Evolutionary conservation across 92 coral and sea anemone species (phyloP).

Genomic region (Parazoanthus darwini): DNA sequence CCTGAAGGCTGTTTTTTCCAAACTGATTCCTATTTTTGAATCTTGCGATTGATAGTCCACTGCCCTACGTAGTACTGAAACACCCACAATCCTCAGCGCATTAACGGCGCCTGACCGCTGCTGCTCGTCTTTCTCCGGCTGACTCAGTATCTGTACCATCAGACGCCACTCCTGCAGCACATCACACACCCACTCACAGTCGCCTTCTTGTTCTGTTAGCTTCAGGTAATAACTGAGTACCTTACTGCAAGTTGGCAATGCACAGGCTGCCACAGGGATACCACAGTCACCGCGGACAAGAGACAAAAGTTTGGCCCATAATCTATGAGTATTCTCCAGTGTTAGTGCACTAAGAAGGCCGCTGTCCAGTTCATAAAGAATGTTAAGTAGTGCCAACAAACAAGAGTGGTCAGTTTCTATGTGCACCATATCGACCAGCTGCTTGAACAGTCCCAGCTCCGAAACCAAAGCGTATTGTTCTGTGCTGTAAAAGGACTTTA

Average conservation of each 20-base stretch:
- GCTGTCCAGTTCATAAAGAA: conserved; percentile 43
- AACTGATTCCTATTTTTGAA: not conserved
- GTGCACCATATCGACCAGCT: conserved; percentile 46
- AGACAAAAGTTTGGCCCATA: conserved; percentile 52
- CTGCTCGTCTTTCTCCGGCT: conserved; percentile 62
- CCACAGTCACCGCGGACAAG: conserved; percentile 51
- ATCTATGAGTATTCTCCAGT: conserved; percentile 3
- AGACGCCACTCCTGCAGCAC: conserved; percentile 58
- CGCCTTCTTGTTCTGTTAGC: not conserved
- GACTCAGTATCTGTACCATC: conserved; percentile 37
- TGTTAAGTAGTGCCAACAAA: conserved; percentile 51
- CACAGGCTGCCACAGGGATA: conserved; percentile 57
- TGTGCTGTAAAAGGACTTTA: conserved; percentile 18
- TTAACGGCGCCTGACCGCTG: conserved; percentile 58
- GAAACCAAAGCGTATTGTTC: not conserved
- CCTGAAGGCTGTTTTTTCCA: conserved; percentile 49
- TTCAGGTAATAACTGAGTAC: conserved; percentile 29
- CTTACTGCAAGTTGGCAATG: conserved; percentile 58
- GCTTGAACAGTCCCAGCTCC: not conserved
- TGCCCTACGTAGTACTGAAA: conserved; percentile 31
- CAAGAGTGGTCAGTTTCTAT: conserved; percentile 65
- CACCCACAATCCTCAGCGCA: conserved; percentile 53
- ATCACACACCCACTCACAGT: conserved; percentile 19
- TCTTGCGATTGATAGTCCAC: not conserved
- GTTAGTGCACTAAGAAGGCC: not conserved